These are phyloP conservation scores for Nycteola revayana DNA, from an alignment of 2,888 invertebrate genomes.

Conservation along the genomic window DNA sequence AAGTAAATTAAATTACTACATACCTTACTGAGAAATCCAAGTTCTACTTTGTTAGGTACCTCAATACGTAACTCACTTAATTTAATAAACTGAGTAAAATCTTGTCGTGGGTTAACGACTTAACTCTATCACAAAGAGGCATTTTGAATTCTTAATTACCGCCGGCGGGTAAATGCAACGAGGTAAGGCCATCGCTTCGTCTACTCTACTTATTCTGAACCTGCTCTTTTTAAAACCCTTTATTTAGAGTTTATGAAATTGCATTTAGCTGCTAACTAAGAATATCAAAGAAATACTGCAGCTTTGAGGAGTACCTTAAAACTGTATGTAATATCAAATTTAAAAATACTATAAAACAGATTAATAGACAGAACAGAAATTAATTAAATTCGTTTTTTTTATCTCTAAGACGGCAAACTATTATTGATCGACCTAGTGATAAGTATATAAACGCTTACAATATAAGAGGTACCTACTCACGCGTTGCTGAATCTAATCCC, in stretches of 20 bases:
- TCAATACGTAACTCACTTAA: conserved; percentile 41
- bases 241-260: conserved; percentile 32
- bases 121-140: conserved; percentile 63
- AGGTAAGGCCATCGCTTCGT: conserved; percentile 54
- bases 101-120: conserved; percentile 54
- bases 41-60: conserved; percentile 37
- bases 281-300: too few species aligned
- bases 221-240: conserved; percentile 35
- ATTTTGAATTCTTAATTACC: conserved; percentile 74
- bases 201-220: conserved; percentile 29
- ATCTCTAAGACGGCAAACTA: too few species aligned
- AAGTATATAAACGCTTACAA: too few species aligned
- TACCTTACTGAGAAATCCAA: conserved; percentile 14
- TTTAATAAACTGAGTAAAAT: conserved; percentile 50
- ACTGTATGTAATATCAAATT: too few species aligned
- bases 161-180: conserved; percentile 65
- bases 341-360: too few species aligned
- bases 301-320: too few species aligned
- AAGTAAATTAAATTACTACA: conserved; percentile 17
- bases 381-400: too few species aligned
- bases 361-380: too few species aligned
- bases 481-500: too few species aligned
- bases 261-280: neutral
- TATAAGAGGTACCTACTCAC: too few species aligned
- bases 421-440: too few species aligned